Base-by-base conservation (phyloP, 1,140 invertebrate species). In the Augochlora pura region DNA sequence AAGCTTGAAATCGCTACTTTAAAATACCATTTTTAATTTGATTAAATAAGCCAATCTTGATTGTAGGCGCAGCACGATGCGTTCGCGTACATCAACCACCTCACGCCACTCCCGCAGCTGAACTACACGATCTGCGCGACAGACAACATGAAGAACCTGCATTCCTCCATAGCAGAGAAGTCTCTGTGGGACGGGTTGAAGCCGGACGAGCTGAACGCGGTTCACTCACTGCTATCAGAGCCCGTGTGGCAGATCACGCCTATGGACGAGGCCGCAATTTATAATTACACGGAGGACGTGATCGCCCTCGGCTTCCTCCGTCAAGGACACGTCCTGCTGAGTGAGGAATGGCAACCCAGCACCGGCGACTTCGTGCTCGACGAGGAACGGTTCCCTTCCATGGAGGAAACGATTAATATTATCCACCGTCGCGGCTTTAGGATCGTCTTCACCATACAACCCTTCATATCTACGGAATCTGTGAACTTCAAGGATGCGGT, bases 121-220 rank as follows among this genome's bases (percentile, higher is more conserved):
- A 97, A 96, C 74, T 98, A 98, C 84, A 96, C 97, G 52, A 96
- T 98, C 54, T 98, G 97, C 85, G 96, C 96, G 0, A 95, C 96
- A 0, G 93, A 94, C 74, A 96, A 97, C 81, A 96, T 97, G 94
- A 96, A 95, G 25, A 94, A 94, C 23, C 89, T 98, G 2, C 97
- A 97, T 87, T 95, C 94, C 0, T 94, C 94, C n/a, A 93, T 96
- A 88, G 94, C 95, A 0, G 95, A 96, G 85, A 96, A 97, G 73
- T 95, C 95, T 9, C 91, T 97, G 4, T 97, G 96, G 96, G 96
- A 97, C 84, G 96, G 96, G 0, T 86, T 97, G 0, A 97, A 96
- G 84, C 95, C 96, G 39, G 95, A 95, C 63, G 97, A 97, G 75
- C 94, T 96, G 21, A 94, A 95, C 32, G 94, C 95, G 0, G 94